Base-by-base conservation (phyloP, 2,888 invertebrate genomes). In the Drosophila stalkeri region DNA sequence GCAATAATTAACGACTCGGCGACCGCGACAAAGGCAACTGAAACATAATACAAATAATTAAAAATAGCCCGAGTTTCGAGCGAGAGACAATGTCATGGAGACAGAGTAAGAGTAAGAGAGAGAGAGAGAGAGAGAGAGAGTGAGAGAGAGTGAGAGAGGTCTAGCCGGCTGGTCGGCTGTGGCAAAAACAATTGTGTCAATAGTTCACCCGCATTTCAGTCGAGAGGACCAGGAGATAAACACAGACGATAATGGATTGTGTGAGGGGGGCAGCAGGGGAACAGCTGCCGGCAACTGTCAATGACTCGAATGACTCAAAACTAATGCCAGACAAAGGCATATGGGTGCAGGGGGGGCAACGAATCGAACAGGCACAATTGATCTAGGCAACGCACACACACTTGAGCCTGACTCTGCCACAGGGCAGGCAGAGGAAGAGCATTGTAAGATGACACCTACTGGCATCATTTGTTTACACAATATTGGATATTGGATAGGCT, bases 31-130 rank as follows among this genome's bases (percentile, higher is more conserved):
- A 52, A 62, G 59, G 57, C 65, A 75, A 81, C 85, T 87, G 89
- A 85, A 89, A 87, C 74, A 87, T 89, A 86, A 86, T 86, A 86
- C 89, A 89, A 84, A 86, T 86, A 84, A 86, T 86, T 86, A 86
- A 89, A 86, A 89, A 85, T 89, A 89, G 87, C 79, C 84, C 77
- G 55, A 71, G 55, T 51, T 44, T 43, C 49, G 44, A 57, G 44
- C 33, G 23, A 64, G 64, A 77, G 75, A 83, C 68, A 82, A 75
- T 49, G 64, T 18, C 62, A 23, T 49, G 39, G 49, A 20, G 72
- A 63, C 2, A 16, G 6, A 27, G 27, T 6, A 6, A 27, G 27
- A 27, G 27, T 5, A 6, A 6, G 27, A 27, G 27, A 27, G 27
- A 27, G n/a, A n/a, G n/a, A n/a, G 27, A 0, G 27, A 61, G 59